These are phyloP conservation scores for Dynastes hyllus DNA, from an alignment of 2,888 invertebrate genomes.

Conservation along the genomic window DNA sequence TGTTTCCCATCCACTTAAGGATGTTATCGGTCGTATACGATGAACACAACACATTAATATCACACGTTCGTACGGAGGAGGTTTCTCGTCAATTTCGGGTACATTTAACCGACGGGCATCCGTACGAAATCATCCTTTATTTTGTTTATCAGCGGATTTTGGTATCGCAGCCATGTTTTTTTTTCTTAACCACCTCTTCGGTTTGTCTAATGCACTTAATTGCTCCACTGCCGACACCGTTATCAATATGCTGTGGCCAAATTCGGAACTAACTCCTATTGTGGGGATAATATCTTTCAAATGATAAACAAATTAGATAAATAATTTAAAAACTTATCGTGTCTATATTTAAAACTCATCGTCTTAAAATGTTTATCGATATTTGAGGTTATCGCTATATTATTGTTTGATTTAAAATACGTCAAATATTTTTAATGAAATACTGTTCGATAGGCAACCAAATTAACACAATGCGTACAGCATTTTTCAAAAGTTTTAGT, in stretches of 20 bases:
- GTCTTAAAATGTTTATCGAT: too few relatives aligned
- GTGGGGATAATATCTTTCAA: background rate
- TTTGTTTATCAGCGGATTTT: slow-evolving; percentile 55
- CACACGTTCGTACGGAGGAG: background rate
- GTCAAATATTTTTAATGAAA: too few relatives aligned
- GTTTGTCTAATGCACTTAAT: slow-evolving; percentile 47
- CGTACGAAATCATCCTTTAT: slow-evolving; percentile 52
- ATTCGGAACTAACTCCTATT: slow-evolving; percentile 38
- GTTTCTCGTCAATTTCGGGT: slow-evolving; percentile 12
- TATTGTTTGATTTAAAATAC: too few relatives aligned
- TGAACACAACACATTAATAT: slow-evolving; percentile 29
- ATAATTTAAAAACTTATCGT: too few relatives aligned
- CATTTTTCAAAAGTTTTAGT: background rate
- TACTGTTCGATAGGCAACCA: slow-evolving; percentile 1
- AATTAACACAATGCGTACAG: background rate
- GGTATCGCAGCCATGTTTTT: slow-evolving; percentile 57
- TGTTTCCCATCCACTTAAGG: slow-evolving; percentile 43
- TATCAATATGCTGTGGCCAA: slow-evolving; percentile 45
- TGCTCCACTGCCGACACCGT: slow-evolving; percentile 50
- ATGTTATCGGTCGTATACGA: slow-evolving; percentile 13
- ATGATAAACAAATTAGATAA: too few relatives aligned
- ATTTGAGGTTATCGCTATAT: too few relatives aligned
- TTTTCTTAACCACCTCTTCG: slow-evolving; percentile 56
- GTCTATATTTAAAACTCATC: too few relatives aligned
- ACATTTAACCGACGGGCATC: slow-evolving; percentile 20